Percentiles rank a stretch among this genome's conserved stretches.
Conservation (phyloP, 2,797 vertebrate species). For the Myripristis jacobus region DNA sequence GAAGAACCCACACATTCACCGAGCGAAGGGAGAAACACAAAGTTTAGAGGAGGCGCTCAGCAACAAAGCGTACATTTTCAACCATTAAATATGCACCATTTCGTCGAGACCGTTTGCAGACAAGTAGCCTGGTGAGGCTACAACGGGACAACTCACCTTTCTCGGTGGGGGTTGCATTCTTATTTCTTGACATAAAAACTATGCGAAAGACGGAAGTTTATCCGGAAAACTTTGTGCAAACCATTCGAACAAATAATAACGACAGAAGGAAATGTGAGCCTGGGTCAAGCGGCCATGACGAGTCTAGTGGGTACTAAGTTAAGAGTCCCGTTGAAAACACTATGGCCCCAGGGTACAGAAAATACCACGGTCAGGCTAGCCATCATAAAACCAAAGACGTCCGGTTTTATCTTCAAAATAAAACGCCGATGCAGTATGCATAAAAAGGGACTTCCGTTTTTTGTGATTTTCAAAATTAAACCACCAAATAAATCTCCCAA, state of each 20-base stretch:
- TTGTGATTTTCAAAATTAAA: too few relatives aligned
- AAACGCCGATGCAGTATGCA: fast-evolving
- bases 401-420: slow-evolving; percentile 44
- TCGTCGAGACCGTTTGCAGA: slow-evolving; percentile 53
- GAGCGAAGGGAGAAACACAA: background rate
- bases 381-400: background rate
- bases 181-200: slow-evolving; percentile 73
- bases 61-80: slow-evolving; percentile 72
- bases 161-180: slow-evolving; percentile 97
- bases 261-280: slow-evolving; percentile 30
- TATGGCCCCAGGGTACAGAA: slow-evolving; percentile 71
- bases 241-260: slow-evolving; percentile 8
- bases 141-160: slow-evolving; percentile 87
- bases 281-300: slow-evolving; percentile 72
- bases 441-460: background rate
- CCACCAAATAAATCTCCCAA: too few relatives aligned
- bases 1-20: background rate
- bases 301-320: slow-evolving; percentile 52
- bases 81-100: slow-evolving; percentile 72
- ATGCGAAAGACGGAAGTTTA: slow-evolving; percentile 36
- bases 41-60: slow-evolving; percentile 21
- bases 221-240: slow-evolving; percentile 41
- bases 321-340: slow-evolving; percentile 74
- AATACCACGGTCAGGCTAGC: slow-evolving; percentile 37
- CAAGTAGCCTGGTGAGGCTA: slow-evolving; percentile 67